These are phyloP conservation scores for Platanista minor DNA, from an alignment of 2,113 vertebrate genomes.

Conservation along the genomic window DNA sequence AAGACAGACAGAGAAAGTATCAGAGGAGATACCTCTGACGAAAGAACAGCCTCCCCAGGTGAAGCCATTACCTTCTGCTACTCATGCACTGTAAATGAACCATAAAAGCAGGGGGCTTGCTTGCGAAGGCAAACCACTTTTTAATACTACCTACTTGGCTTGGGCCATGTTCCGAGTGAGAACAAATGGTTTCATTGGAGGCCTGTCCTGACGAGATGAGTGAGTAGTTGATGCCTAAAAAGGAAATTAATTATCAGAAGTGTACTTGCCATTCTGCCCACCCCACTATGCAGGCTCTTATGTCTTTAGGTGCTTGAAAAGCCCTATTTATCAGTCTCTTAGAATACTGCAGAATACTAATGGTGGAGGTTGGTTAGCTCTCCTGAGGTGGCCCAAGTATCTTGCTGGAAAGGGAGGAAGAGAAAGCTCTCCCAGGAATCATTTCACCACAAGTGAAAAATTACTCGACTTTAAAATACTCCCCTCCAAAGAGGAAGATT, in stretches of 20 bases:
- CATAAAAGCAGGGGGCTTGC: neutral
- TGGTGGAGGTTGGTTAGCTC: neutral
- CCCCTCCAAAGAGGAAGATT: neutral
- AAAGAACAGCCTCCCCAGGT: neutral
- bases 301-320: slow-evolving; percentile 13
- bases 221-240: slow-evolving; percentile 73
- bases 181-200: slow-evolving; percentile 91
- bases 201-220: slow-evolving; percentile 65
- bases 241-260: slow-evolving; percentile 61
- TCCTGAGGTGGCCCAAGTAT: neutral
- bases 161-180: slow-evolving; percentile 90
- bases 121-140: slow-evolving; percentile 4
- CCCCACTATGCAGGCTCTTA: neutral
- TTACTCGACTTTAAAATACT: neutral
- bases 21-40: neutral
- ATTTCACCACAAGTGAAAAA: neutral
- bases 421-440: neutral
- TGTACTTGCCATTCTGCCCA: slow-evolving; percentile 10
- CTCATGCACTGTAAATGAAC: neutral
- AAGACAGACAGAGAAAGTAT: neutral
- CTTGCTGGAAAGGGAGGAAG: slow-evolving; percentile 21
- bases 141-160: slow-evolving; percentile 81
- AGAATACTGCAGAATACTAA: neutral
- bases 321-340: neutral
- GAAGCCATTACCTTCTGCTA: neutral